Evolutionary conservation across 2,797 vertebrate genomes (phyloP).

Genomic region (Caiman crocodilus): DNA sequence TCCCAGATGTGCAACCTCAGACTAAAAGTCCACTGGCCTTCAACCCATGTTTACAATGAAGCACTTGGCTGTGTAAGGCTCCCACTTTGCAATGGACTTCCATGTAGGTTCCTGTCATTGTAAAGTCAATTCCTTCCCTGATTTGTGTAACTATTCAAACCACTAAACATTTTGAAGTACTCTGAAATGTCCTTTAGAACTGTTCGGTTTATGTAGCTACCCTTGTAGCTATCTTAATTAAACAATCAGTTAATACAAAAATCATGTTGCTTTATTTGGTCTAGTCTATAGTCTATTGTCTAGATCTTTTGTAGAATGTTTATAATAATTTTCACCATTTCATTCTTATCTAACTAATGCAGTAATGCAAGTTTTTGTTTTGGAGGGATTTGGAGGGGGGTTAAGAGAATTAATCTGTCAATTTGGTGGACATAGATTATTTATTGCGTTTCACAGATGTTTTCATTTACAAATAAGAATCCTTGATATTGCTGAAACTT

Average conservation of each 20-base stretch:
- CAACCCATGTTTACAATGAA: not conserved
- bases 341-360: not conserved
- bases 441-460: constrained; percentile 76
- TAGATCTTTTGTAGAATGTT: not conserved
- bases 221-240: not conserved
- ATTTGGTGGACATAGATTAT: constrained; percentile 60
- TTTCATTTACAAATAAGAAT: constrained; percentile 77
- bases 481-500: constrained; percentile 76
- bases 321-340: not conserved
- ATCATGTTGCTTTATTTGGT: not conserved
- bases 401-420: not conserved
- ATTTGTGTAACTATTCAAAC: not conserved
- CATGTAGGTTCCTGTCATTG: not conserved
- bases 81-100: not conserved
- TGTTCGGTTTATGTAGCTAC: not conserved
- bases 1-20: not conserved
- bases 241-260: not conserved
- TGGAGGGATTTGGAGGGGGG: not conserved
- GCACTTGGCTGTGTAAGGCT: not conserved
- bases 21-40: not conserved
- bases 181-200: not conserved
- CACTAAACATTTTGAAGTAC: not conserved
- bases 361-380: not conserved
- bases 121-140: not conserved
- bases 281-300: not conserved